These are phyloP conservation scores for Urocynchramus pylzowi DNA, from an alignment of 2,113 vertebrate genomes.

Conservation along the genomic window DNA sequence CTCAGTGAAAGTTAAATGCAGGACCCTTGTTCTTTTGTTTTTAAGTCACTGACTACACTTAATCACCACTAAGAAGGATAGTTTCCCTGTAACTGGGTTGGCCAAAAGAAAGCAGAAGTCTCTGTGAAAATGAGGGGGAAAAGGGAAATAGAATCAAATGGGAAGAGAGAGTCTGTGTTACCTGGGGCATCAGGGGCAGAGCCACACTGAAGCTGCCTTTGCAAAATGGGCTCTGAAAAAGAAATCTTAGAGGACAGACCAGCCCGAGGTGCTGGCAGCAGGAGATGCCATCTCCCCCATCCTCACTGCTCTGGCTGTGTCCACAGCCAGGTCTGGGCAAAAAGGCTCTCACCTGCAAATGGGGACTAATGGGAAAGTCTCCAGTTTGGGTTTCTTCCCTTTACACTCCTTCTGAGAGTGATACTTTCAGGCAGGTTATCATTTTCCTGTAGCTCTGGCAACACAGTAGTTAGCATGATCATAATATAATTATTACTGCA, in stretches of 20 bases:
- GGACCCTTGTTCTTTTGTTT: not conserved
- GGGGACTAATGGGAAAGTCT: not conserved
- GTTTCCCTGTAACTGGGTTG: not conserved
- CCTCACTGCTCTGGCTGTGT: not conserved
- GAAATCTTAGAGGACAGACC: not conserved
- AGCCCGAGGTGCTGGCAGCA: not conserved
- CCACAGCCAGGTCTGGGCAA: not conserved
- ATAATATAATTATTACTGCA: not conserved
- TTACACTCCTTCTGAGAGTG: not conserved
- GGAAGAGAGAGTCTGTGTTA: not conserved
- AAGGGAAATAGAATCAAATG: not conserved
- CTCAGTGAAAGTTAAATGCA: not conserved
- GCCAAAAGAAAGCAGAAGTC: not conserved
- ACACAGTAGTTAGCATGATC: not conserved
- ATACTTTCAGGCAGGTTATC: not conserved
- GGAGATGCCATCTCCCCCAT: not conserved
- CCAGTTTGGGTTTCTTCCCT: not conserved
- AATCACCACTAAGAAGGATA: not conserved
- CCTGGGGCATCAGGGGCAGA: not conserved
- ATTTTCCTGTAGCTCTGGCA: not conserved
- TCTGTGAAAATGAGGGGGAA: not conserved
- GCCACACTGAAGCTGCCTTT: not conserved
- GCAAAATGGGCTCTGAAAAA: not conserved
- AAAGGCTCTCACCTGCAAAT: not conserved
- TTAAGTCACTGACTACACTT: not conserved